Base-by-base conservation (phyloP, 1,140 invertebrate genomes). In the Oryctes rhinoceros region DNA sequence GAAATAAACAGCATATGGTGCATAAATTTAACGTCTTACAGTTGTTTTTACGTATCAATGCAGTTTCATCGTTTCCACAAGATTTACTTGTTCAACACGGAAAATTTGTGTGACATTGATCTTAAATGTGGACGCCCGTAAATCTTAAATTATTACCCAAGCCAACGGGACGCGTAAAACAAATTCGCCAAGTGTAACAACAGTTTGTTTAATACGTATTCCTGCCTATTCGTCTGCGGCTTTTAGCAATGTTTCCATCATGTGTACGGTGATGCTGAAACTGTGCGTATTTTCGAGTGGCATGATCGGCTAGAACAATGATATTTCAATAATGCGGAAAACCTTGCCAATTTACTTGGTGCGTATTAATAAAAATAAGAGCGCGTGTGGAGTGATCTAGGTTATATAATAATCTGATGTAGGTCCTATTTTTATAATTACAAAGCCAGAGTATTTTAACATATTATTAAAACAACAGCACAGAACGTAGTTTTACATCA, bases 21-120 rank as follows among this genome's bases (percentile, higher is more conserved):
- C 65, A 35, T 67, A 67, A 67, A 67, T 67, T 67, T 35, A 10
- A 67, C 30, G 24, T 35, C 24, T 20, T 67, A 67, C 4, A 67
- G n/a, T 67, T 67, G 65, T 67, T 67, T 67, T 67, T 67, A 67
- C 65, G 18, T 30, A 24, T 67, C 20, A 67, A 67, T 18, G 65
- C 18, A 35, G 20, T 18, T 18, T 11, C 30, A 30, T 24, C 30
- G 10, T 13, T 67, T 35, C 65, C 10, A 18, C 5, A 67, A 67
- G 65, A 67, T 67, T 67, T 67, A 67, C 65, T 67, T 67, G 18
- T 67, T 67, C 18, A 67, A 67, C 65, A 67, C 18, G 1, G 18
- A 67, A 67, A 67, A 67, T 67, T 67, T 67, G 65, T 67, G 65
- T 67, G 65, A 67, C 65, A 67, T 20, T 18, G 65, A 67, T 18